Conservation (phyloP, 2,888 invertebrate genomes). For the Pristionchus entomophagus region DNA sequence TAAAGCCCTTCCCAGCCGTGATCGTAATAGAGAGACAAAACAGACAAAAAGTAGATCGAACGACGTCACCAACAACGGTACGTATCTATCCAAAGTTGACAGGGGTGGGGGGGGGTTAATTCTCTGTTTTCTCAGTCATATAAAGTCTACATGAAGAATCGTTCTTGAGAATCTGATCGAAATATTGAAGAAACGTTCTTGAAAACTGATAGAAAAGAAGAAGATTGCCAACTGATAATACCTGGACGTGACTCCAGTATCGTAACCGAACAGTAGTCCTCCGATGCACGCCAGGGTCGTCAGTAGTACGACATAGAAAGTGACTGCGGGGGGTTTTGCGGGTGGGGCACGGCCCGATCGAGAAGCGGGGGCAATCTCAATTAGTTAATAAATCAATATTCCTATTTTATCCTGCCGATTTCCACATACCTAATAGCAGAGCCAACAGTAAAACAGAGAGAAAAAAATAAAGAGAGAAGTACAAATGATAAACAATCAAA, state of each 20-base stretch:
- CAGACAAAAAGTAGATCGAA: not conserved
- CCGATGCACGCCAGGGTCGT: slow-evolving; percentile 68
- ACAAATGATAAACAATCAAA: not conserved
- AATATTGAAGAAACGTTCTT: too few species aligned
- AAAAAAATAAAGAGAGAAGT: not conserved
- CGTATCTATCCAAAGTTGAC: too few species aligned
- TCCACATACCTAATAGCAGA: too few species aligned
- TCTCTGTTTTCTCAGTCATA: too few species aligned
- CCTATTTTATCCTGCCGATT: not conserved
- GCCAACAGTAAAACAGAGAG: not conserved
- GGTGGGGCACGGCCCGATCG: slow-evolving; percentile 55
- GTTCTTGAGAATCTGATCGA: too few species aligned
- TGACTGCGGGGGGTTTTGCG: slow-evolving; percentile 51
- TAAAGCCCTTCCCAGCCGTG: not conserved
- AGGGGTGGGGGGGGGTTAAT: too few species aligned
- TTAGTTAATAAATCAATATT: not conserved
- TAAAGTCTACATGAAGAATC: too few species aligned
- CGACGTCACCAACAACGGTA: not conserved
- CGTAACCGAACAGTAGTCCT: slow-evolving; percentile 80
- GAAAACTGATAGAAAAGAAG: too few species aligned
- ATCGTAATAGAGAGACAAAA: not conserved
- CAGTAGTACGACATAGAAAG: slow-evolving; percentile 52
- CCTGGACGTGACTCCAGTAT: slow-evolving; percentile 80
- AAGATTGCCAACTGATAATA: too few species aligned
- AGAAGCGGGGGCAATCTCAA: slow-evolving; percentile 29